phyloP scores from a whole-genome alignment of 92 coral and sea anemone genomes.

The Bergia sp. region DNA sequence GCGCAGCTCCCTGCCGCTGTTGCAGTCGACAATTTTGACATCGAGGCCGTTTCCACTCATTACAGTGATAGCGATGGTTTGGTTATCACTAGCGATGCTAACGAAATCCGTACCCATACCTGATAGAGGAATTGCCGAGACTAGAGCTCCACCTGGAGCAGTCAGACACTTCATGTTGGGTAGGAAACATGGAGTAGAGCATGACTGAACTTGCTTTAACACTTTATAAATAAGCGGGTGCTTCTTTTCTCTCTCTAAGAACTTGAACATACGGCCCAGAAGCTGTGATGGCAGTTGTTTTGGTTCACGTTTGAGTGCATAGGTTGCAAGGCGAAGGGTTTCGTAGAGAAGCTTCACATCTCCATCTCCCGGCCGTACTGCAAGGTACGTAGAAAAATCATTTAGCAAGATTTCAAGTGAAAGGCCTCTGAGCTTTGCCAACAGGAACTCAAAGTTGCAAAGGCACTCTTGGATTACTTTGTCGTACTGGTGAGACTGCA shows the following conservation, averaged over 20 bases:
- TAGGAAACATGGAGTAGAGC: constrained; percentile 80
- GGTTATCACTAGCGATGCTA: constrained; percentile 86
- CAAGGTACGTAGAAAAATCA: constrained; percentile 76
- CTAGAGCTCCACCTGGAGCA: constrained; percentile 94
- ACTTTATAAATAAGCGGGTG: constrained; percentile 78
- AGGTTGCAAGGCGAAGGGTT: constrained; percentile 77
- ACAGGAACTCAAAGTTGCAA: constrained; percentile 87
- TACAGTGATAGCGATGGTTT: constrained; percentile 71
- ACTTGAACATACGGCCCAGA: constrained; percentile 91
- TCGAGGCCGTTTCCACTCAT: constrained; percentile 74
- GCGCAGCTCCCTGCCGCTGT: constrained; percentile 74
- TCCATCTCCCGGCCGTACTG: constrained; percentile 73
- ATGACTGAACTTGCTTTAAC: constrained; percentile 74
- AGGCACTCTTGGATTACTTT: constrained; percentile 76
- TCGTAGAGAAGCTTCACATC: constrained; percentile 88
- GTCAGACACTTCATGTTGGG: constrained; percentile 91
- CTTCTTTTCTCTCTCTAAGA: constrained; percentile 69
- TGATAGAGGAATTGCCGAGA: constrained; percentile 79
- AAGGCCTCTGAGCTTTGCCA: constrained; percentile 86
- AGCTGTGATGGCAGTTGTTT: constrained; percentile 92
- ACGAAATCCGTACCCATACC: constrained; percentile 58
- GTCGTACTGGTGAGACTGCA: constrained; percentile 68
- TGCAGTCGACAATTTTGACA: constrained; percentile 78
- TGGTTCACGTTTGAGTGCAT: constrained; percentile 79
- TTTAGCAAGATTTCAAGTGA: constrained; percentile 71